phyloP scores from a whole-genome alignment of 2,888 invertebrate species.

The Coleophora flavipennella region DNA sequence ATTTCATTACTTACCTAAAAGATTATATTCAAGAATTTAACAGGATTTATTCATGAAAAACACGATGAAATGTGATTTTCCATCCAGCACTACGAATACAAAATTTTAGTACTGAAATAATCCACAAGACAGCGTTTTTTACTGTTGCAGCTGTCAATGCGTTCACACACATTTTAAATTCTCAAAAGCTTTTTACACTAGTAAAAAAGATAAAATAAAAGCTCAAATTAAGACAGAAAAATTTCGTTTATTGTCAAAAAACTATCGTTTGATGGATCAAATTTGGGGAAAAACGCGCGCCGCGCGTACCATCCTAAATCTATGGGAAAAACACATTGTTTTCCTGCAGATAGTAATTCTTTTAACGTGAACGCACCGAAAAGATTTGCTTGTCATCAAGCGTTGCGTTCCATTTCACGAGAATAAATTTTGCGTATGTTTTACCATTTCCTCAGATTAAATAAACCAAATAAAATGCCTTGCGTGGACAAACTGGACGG shows the following conservation, averaged over 20 bases:
- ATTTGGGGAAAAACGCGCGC: too few species aligned
- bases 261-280: too few species aligned
- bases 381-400: slow-evolving; percentile 37
- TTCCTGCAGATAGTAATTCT: too few species aligned
- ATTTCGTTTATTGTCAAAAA: too few species aligned
- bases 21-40: slow-evolving; percentile 55
- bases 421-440: background rate
- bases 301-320: too few species aligned
- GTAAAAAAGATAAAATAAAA: too few species aligned
- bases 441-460: too few species aligned
- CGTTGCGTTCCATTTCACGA: slow-evolving; percentile 7
- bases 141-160: slow-evolving; percentile 27
- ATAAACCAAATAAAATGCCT: too few species aligned
- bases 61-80: slow-evolving; percentile 66
- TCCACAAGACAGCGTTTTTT: slow-evolving; percentile 37
- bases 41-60: slow-evolving; percentile 65
- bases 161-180: slow-evolving; percentile 21
- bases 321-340: too few species aligned
- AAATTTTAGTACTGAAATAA: slow-evolving; percentile 60
- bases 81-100: slow-evolving; percentile 72
- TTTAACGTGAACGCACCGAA: slow-evolving; percentile 30
- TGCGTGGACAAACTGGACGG: too few species aligned
- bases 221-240: too few species aligned
- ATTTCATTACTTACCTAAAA: slow-evolving; percentile 54
- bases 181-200: too few species aligned